Base-by-base conservation (phyloP, 2,797 vertebrate genomes). In the Oreochromis mossambicus region DNA sequence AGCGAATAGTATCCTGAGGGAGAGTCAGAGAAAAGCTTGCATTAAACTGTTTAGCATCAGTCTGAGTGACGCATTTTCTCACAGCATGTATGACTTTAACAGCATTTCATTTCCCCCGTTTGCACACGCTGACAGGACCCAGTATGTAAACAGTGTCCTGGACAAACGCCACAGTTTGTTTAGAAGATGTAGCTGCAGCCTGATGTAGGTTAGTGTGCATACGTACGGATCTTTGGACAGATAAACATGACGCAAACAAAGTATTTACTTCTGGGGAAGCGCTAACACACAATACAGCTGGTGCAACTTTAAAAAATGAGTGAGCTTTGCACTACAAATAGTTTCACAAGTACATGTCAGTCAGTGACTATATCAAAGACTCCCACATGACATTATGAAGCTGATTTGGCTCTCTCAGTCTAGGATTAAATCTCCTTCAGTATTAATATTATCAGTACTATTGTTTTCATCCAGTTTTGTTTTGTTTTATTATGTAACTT, bases 1-100 rank as follows among this genome's bases (percentile, higher is more conserved):
- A 97, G 26, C 96, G 95, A 46, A 96, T 94, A 0, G 95, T 95
- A 79, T 97, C 95, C 97, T 97, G 90, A 14, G 13, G 77, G 75
- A 80, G 79, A 85, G 73, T 26, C 50, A 7, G 15, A 88, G 32
- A 91, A 78, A 83, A 58, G 29, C 1, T 61, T 19, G 32, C 7
- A 78, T 86, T n/a, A 85, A 79, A 61, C 58, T 36, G 43, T 29
- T 46, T 46, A 46, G 21, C 2, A 70, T 6, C 24, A 29, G 21
- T 26, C 41, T 46, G 66, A 29, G 21, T 2, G 66, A 11, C 2
- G 0, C 21, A 48, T 29, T 70, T 29, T 26, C 32, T 61, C 41
- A 29, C 2, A 48, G 52, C 15, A 4, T 3, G 21, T 61, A n/a
- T 6, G 6, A 36, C 13, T 70, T 41, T 3, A 2, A 50, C 43